These are phyloP conservation scores for Girardinichthys multiradiatus DNA, from an alignment of 2,113 vertebrate species.

Conservation along the genomic window DNA sequence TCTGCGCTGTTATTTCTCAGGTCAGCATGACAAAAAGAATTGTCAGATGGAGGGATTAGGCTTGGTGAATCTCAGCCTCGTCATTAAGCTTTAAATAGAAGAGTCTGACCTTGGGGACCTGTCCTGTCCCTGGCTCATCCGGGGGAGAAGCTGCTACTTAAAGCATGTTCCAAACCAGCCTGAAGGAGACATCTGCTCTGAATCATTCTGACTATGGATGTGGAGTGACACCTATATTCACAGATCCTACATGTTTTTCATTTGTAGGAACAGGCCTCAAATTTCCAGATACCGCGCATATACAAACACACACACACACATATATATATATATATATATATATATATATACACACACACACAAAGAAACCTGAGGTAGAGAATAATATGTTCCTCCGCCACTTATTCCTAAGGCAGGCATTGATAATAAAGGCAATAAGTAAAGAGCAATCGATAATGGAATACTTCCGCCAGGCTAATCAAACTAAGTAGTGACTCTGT, in stretches of 20 bases:
- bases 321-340: too few species aligned
- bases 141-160: slow-evolving; percentile 66
- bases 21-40: slow-evolving; percentile 58
- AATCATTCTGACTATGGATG: slow-evolving; percentile 28
- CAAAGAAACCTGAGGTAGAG: too few species aligned
- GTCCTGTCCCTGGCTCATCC: slow-evolving; percentile 60
- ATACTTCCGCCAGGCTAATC: slow-evolving; percentile 45
- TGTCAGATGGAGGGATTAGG: slow-evolving; percentile 64
- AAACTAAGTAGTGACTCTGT: slow-evolving; percentile 49
- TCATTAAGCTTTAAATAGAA: slow-evolving; percentile 71
- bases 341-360: too few species aligned
- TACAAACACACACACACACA: too few species aligned
- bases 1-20: slow-evolving; percentile 51
- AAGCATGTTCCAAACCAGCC: slow-evolving; percentile 48
- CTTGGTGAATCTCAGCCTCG: slow-evolving; percentile 49
- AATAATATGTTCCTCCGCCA: too few species aligned
- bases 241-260: background rate
- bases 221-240: slow-evolving; percentile 18
- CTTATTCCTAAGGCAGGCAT: background rate
- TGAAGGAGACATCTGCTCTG: slow-evolving; percentile 42
- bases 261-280: background rate
- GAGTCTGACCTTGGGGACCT: slow-evolving; percentile 53
- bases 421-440: slow-evolving; percentile 44
- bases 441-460: slow-evolving; percentile 56
- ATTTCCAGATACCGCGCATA: background rate